These are phyloP conservation scores for Teinopalpus imperialis DNA, from an alignment of 2,888 invertebrate species.

Conservation along the genomic window DNA sequence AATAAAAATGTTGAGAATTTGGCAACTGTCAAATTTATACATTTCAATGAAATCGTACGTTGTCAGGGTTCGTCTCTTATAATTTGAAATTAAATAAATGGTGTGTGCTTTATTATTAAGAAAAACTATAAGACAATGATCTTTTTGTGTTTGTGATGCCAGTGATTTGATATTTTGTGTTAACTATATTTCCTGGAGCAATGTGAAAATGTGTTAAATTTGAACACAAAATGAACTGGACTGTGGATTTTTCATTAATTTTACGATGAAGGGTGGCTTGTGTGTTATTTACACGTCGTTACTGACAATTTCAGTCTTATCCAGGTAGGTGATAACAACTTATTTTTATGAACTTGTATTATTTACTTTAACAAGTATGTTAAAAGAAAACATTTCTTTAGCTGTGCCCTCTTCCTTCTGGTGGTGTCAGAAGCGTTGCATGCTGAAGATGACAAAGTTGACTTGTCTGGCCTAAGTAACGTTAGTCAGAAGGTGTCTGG, in stretches of 20 bases:
- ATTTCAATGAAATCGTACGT: slow-evolving; percentile 47
- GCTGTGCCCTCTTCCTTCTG: slow-evolving; percentile 82
- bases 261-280: slow-evolving; percentile 84
- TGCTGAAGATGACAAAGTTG: slow-evolving; percentile 54
- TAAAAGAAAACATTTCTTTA: slow-evolving; percentile 40
- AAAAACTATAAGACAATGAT: slow-evolving; percentile 11
- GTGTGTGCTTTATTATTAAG: slow-evolving; percentile 26
- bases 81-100: slow-evolving; percentile 29
- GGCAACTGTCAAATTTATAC: slow-evolving; percentile 55
- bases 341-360: background rate
- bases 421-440: slow-evolving; percentile 81
- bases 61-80: slow-evolving; percentile 33
- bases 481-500: slow-evolving; percentile 58
- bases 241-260: slow-evolving; percentile 71
- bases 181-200: slow-evolving; percentile 37
- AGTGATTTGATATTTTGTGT: slow-evolving; percentile 24
- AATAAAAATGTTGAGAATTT: slow-evolving; percentile 42
- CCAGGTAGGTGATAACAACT: slow-evolving; percentile 67
- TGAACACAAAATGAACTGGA: slow-evolving; percentile 76
- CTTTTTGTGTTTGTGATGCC: slow-evolving; percentile 16
- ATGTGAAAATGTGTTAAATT: slow-evolving; percentile 65
- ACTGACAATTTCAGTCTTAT: slow-evolving; percentile 82
- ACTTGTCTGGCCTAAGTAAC: slow-evolving; percentile 69
- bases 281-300: slow-evolving; percentile 83
- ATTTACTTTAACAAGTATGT: slow-evolving; percentile 12